phyloP scores from a whole-genome alignment of 2,888 invertebrate genomes.

The Chymomyza fuscimana region DNA sequence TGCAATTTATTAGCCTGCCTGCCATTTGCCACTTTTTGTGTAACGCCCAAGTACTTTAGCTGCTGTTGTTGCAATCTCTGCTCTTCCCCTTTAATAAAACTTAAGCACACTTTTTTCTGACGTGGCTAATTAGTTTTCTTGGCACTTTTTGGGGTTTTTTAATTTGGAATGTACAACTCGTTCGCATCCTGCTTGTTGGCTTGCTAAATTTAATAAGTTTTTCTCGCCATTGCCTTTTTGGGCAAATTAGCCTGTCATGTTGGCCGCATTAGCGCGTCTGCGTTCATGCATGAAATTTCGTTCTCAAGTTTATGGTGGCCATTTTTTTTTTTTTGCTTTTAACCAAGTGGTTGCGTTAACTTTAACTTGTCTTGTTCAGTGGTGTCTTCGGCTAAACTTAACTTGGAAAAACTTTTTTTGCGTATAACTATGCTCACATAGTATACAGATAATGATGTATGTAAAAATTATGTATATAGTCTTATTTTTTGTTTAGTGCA shows the following conservation, averaged over 20 bases:
- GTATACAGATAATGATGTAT: not conserved
- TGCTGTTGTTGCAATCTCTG: conserved; percentile 23
- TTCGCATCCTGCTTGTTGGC: conserved; percentile 24
- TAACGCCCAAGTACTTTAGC: conserved; percentile 14
- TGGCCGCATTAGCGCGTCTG: conserved; percentile 27
- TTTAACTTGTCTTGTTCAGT: not conserved
- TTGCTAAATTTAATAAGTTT: conserved; percentile 52
- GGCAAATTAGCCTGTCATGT: conserved; percentile 23
- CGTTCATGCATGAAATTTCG: conserved; percentile 60
- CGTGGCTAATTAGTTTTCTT: conserved; percentile 62
- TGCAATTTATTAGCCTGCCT: conserved; percentile 8
- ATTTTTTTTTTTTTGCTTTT: conserved; percentile 8
- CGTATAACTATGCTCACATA: not conserved
- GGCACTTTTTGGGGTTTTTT: conserved; percentile 28
- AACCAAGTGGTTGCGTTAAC: not conserved
- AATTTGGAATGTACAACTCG: conserved; percentile 37
- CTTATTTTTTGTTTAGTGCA: not conserved
- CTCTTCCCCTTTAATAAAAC: conserved; percentile 50
- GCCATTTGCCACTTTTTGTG: conserved; percentile 29
- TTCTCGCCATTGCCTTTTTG: conserved; percentile 25
- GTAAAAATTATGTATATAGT: not conserved
- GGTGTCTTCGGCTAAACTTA: not conserved
- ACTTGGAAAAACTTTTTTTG: not conserved
- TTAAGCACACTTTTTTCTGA: conserved; percentile 50
- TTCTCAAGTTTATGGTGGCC: conserved; percentile 16